Evolutionary conservation across 1,140 invertebrate species (phyloP), one percentile per base, ranked within the genome.

Genomic region (Aethina tumida): DNA sequence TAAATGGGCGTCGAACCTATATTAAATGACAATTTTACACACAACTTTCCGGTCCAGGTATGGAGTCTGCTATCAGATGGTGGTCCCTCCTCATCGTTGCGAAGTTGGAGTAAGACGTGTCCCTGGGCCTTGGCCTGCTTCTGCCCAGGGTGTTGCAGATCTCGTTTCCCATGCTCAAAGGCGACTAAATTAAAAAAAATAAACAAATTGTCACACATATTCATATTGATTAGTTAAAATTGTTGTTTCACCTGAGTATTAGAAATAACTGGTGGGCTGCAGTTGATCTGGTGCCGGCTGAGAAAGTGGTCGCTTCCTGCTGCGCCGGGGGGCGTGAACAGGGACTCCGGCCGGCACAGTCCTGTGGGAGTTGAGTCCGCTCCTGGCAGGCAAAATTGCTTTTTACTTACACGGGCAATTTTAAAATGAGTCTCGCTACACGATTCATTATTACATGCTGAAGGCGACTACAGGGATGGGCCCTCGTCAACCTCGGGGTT

Each of bases 11-110:
- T n/a, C n/a, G n/a, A n/a, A n/a, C n/a, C n/a, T n/a, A n/a, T n/a
- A n/a, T n/a, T n/a, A n/a, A n/a, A n/a, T n/a, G n/a, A n/a, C n/a
- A n/a, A n/a, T n/a, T 33, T 75, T 78, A 80, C 53, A 81, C 79
- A 63, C 79, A 81, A 68, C 78, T 81, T 61, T 81, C 79, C 28
- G 79, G 79, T 40, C 79, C 79, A 22, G 78, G 78, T 65, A 81
- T 75, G 20, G 77, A 74, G 53, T 80, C 79, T 29, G 77, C 76
- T 43, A 81, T 75, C 46, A 80, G 79, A 58, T 71, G 69, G 67
- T n/a, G n/a, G 57, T 72, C 70, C 49, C 70, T 58, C 26, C 60
- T 53, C 41, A 60, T 50, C 4, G 60, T 62, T 2, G 57, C 57
- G 30, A 62, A 59, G n/a, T 49, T 52, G 2, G 54, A 43, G 27